Conservation (phyloP, 2,113 vertebrate genomes). For the Anolis carolinensis region DNA sequence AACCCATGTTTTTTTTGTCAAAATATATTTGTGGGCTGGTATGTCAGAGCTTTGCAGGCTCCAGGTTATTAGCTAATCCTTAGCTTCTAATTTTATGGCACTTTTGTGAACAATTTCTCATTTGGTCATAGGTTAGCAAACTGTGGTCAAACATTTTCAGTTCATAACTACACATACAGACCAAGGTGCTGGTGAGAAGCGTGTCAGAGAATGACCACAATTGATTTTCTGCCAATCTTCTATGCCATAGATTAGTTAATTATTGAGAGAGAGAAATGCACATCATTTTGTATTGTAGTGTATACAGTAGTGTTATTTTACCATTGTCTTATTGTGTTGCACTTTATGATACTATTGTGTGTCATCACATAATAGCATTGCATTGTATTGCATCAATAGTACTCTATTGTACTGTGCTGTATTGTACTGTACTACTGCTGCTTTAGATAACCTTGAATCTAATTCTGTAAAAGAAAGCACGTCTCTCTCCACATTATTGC, state of each 20-base stretch:
- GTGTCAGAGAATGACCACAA: too few relatives aligned
- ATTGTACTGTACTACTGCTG: background rate
- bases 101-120: conserved; percentile 21
- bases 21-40: conserved; percentile 43
- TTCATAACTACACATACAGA: background rate
- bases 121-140: background rate
- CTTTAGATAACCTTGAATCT: background rate
- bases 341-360: background rate
- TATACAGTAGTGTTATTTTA: too few relatives aligned
- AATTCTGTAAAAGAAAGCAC: background rate
- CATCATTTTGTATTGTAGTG: too few relatives aligned
- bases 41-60: conserved; percentile 58
- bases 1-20: conserved; percentile 58
- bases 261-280: background rate
- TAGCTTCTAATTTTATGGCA: conserved; percentile 47
- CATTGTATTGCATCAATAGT: background rate
- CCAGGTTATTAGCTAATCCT: conserved; percentile 63
- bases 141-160: background rate
- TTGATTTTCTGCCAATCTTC: background rate
- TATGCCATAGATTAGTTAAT: background rate
- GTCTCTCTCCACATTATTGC: background rate
- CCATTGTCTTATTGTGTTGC: too few relatives aligned
- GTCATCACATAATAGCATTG: background rate
- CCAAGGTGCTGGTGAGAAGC: background rate
- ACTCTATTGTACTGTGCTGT: background rate